Conservation (phyloP, 2,888 invertebrate species). For the Drepanosiphum platanoidis region DNA sequence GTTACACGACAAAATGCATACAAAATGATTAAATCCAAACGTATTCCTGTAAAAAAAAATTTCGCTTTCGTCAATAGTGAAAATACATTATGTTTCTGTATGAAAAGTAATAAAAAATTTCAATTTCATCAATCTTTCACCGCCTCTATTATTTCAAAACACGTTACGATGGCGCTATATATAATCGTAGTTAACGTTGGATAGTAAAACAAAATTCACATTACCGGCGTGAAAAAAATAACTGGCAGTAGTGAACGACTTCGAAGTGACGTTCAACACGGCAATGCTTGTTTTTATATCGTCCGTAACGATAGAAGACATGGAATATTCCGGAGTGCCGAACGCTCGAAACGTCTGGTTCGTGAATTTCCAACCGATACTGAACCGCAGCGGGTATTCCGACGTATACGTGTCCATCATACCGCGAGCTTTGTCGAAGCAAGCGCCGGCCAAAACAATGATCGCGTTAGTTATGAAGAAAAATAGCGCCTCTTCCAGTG, state of each 20-base stretch:
- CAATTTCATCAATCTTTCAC: too few relatives aligned
- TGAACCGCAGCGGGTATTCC: background rate
- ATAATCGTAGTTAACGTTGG: background rate
- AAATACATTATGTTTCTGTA: background rate
- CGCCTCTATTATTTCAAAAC: background rate
- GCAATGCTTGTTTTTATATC: constrained; percentile 24
- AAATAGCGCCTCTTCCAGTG: constrained; percentile 30
- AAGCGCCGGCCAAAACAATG: background rate
- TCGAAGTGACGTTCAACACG: background rate
- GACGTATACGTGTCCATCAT: constrained; percentile 4
- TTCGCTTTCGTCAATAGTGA: too few relatives aligned
- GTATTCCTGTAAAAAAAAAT: constrained; percentile 35
- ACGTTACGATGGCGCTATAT: background rate
- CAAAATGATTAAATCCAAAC: constrained; percentile 42
- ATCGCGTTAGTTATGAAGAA: background rate
- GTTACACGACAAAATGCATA: too few relatives aligned
- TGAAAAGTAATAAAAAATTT: too few relatives aligned
- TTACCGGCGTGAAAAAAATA: too few relatives aligned
- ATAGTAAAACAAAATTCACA: constrained; percentile 11
- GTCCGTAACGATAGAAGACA: background rate
- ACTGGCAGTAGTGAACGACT: constrained; percentile 20
- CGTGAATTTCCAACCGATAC: background rate
- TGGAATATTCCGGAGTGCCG: background rate
- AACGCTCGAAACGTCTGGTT: background rate
- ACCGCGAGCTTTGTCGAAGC: constrained; percentile 19